A percentile compares a stretch with the other conserved stretches of the same genome.
These are phyloP conservation scores for Conus ventricosus DNA, from an alignment of 1,140 invertebrate genomes.

Conservation along the genomic window DNA sequence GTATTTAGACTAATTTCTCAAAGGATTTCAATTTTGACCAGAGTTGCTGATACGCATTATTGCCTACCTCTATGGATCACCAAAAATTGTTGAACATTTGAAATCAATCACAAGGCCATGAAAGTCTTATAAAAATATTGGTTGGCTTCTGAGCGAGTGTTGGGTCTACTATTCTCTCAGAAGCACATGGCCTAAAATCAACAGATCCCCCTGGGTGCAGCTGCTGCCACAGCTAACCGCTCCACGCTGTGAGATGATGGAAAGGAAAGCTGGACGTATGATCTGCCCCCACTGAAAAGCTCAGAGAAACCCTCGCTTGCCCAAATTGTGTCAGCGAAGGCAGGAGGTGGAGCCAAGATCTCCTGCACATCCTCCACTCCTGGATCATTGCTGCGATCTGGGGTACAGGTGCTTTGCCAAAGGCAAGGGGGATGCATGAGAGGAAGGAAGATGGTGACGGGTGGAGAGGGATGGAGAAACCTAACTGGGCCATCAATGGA, in stretches of 20 bases:
- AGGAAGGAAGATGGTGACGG: slow-evolving; percentile 6
- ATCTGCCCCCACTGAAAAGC: neutral
- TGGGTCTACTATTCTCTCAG: slow-evolving; percentile 12
- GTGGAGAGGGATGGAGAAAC: neutral
- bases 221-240: slow-evolving; percentile 8
- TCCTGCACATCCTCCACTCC: slow-evolving; percentile 12
- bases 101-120: too few species aligned
- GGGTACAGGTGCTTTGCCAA: slow-evolving; percentile 19
- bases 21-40: too few species aligned
- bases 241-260: neutral
- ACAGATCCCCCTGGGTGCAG: slow-evolving; percentile 1
- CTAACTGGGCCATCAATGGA: neutral
- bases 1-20: too few species aligned
- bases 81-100: too few species aligned
- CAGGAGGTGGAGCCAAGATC: slow-evolving; percentile 9
- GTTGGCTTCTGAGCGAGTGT: slow-evolving; percentile 21
- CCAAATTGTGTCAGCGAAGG: neutral
- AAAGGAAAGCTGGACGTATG: neutral
- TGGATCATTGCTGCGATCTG: neutral
- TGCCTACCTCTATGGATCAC: too few species aligned
- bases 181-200: neutral
- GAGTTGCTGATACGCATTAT: too few species aligned
- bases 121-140: too few species aligned
- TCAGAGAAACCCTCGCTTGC: neutral
- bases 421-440: too few species aligned